Evolutionary conservation across 2,888 invertebrate species (phyloP), one percentile per base, ranked within the genome.

Genomic region (Camponotus fellah): DNA sequence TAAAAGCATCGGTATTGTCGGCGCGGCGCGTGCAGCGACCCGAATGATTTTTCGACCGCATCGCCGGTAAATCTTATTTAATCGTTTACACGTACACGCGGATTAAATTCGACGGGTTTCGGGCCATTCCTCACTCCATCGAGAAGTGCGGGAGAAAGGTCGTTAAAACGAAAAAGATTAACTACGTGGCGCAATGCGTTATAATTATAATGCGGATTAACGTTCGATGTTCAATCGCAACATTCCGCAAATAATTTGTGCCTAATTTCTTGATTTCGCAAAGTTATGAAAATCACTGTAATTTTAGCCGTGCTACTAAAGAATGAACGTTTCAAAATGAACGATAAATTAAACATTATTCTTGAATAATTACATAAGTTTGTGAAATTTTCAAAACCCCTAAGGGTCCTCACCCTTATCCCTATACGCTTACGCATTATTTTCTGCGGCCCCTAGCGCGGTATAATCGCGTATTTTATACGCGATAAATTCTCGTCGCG

Each of bases 11-110:
- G 58, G 34, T 79, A 80, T 60, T 32, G 76, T 74, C 43, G 75
- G 74, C 65, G 62, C 46, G 72, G 62, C 62, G 77, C 81, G 81
- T 77, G 81, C 81, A 74, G 64, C 72, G 79, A 80, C 60, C 72
- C 79, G 79, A 80, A 80, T 80, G 79, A 80, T 80, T 80, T 80
- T 80, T 80, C 79, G 79, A 80, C 79, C 79, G 79, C 79, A 80
- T 72, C 74, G 60, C 60, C 72, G 79, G 72, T 80, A 80, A 80
- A 80, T 80, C 79, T 80, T 80, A 80, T 72, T 80, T 72, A 80
- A 80, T 80, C 79, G 79, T 80, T 80, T 72, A 80, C 72, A 60
- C 60, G 74, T 80, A 80, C 53, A 53, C 72, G 72, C 58, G 72
- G 79, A 80, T 80, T 80, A 80, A 80, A 79, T 60, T 37, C 72